These are phyloP conservation scores for Pseudorectes ferrugineus DNA, from an alignment of 2,113 vertebrate genomes.

Conservation along the genomic window DNA sequence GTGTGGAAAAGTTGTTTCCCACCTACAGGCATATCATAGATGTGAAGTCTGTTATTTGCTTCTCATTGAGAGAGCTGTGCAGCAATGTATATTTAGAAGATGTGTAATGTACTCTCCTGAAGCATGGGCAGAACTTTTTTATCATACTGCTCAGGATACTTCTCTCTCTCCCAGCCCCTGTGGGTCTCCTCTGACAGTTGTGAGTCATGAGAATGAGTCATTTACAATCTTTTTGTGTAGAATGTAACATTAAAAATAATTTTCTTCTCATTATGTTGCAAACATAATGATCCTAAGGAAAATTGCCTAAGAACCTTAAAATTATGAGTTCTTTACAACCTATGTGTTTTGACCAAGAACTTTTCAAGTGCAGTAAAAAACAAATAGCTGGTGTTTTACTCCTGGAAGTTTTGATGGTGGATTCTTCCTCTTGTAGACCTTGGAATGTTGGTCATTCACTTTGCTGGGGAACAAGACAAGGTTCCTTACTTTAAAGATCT, in stretches of 20 bases:
- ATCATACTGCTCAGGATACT: background rate
- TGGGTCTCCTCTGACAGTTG: accelerated
- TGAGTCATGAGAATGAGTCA: background rate
- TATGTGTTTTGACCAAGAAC: background rate
- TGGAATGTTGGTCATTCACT: background rate
- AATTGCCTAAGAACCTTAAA: background rate
- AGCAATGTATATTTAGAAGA: background rate
- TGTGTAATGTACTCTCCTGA: background rate
- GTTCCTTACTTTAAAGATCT: background rate
- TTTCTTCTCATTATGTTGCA: background rate
- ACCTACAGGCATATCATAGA: background rate
- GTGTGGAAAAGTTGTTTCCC: background rate
- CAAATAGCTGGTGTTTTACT: background rate
- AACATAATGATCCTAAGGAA: background rate
- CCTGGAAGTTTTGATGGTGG: background rate
- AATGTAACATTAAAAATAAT: background rate
- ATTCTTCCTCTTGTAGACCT: background rate
- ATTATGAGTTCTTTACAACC: background rate
- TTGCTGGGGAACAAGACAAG: background rate
- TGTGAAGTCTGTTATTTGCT: background rate
- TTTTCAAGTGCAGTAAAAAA: background rate
- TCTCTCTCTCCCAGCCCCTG: background rate
- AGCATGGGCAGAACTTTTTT: background rate
- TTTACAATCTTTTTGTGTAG: background rate
- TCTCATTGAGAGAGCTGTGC: background rate